Conservation (phyloP, 64 coral and sea anemone species). For the Stichodactyla mertensii region DNA sequence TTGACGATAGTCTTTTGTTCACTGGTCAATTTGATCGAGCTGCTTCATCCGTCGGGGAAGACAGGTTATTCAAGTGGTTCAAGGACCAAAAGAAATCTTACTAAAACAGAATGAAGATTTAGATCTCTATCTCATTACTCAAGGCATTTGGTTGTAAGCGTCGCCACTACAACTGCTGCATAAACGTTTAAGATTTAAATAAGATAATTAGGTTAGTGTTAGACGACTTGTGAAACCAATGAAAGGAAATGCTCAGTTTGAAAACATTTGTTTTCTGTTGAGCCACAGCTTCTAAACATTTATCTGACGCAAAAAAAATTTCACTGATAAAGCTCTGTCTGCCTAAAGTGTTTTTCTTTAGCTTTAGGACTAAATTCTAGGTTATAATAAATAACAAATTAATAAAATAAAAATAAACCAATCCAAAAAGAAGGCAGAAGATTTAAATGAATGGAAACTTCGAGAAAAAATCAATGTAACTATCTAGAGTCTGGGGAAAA, state of each 20-base stretch:
- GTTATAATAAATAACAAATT: no score
- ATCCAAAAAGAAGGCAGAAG: no score
- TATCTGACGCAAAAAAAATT: no score
- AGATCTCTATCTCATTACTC: neutral
- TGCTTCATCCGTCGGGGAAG: neutral
- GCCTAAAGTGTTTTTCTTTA: no score
- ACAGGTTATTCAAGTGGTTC: neutral
- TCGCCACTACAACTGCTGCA: neutral
- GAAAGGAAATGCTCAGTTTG: neutral
- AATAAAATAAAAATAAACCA: no score
- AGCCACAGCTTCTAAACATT: neutral
- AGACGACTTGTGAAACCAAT: constrained; percentile 6
- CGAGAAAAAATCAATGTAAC: no score
- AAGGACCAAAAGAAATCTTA: neutral
- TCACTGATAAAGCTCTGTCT: no score
- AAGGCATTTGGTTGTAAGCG: neutral
- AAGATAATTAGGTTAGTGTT: constrained; percentile 7
- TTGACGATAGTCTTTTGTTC: neutral
- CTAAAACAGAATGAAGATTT: neutral
- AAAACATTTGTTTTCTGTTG: neutral
- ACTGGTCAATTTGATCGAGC: neutral
- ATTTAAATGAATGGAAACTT: no score
- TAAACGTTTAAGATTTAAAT: constrained; percentile 2
- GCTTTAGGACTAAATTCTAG: no score
- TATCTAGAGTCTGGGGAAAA: no score